phyloP scores from a whole-genome alignment of 1,140 invertebrate genomes.

The Drosophila bocki region DNA sequence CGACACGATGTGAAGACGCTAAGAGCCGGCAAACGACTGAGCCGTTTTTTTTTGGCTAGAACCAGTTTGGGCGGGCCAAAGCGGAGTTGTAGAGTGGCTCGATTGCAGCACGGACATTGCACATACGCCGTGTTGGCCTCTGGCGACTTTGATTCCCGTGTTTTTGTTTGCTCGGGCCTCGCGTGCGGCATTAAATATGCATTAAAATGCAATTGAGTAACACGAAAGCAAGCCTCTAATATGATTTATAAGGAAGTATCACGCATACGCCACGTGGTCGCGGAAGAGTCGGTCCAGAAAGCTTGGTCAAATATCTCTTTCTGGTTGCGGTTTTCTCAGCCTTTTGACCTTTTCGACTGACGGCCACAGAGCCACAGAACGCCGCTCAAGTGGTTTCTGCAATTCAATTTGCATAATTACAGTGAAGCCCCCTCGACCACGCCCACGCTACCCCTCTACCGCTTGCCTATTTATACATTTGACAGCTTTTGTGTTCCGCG shows the following conservation, averaged over 20 bases:
- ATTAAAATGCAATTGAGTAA: conserved; percentile 74
- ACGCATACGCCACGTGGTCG: conserved; percentile 52
- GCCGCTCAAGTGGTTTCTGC: conserved; percentile 20
- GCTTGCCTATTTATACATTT: conserved; percentile 54
- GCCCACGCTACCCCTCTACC: neutral
- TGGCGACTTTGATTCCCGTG: conserved; percentile 34
- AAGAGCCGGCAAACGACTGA: conserved; percentile 72
- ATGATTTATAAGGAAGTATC: conserved; percentile 51
- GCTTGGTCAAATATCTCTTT: conserved; percentile 11
- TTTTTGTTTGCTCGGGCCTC: conserved; percentile 39
- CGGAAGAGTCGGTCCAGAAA: neutral
- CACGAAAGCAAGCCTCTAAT: conserved; percentile 33
- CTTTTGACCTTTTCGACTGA: conserved; percentile 68
- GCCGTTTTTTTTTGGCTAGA: conserved; percentile 29
- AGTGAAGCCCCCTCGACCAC: conserved; percentile 10
- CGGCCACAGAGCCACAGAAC: conserved; percentile 3
- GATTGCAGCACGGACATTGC: conserved; percentile 67
- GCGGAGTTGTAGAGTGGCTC: conserved; percentile 34
- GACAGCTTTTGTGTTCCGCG: conserved; percentile 41
- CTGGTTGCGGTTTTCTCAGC: conserved; percentile 17
- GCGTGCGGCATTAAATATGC: conserved; percentile 74
- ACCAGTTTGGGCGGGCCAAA: conserved; percentile 26
- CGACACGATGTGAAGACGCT: conserved; percentile 64
- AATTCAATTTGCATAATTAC: conserved; percentile 77
- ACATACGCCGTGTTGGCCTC: conserved; percentile 66